Evolutionary conservation across 1,140 invertebrate species (phyloP), one percentile per base, ranked within the genome.

Genomic region (Condylostylus longicornis): DNA sequence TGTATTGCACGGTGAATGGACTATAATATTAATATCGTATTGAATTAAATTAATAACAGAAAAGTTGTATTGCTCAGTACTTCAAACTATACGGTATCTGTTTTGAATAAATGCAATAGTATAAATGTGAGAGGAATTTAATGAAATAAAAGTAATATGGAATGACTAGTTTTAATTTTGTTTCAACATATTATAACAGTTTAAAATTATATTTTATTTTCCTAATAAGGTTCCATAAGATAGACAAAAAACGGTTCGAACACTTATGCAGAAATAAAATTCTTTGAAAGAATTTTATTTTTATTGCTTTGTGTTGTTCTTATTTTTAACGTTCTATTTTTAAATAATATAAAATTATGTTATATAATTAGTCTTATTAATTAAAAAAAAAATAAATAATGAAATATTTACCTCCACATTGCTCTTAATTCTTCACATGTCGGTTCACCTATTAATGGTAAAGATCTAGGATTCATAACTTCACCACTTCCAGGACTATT

Each of bases 351-450:
- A n/a, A n/a, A n/a, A n/a, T n/a, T n/a, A n/a, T n/a, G n/a, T n/a
- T n/a, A n/a, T n/a, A n/a, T n/a, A n/a, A n/a, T n/a, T 27, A 27
- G 10, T 3, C 13, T 37, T 29, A 32, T 38, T 9, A 17, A 4
- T 13, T 33, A 6, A 34, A 12, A 12, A 31, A 37, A 13, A 7
- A 7, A 37, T 2, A 15, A 14, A 23, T 3, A 21, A 20, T 4
- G 13, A 32, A 31, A 5, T 36, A 44, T 51, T 50, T 47, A 70
- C 69, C 83, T 75, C 86, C 85, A 90, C 84, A 90, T 88, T 4
- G 79, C 80, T 33, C 83, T 74, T 20, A 90, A 66, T 59, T 88
- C 79, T 37, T 87, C 82, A 57, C 86, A 90, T 18, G 72, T 77
- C 0, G 86, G 86, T 49, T 90, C 86, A 37, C 70, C 53, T 9